Conservation (phyloP, 2,797 vertebrate genomes). For the Glossophaga mutica region DNA sequence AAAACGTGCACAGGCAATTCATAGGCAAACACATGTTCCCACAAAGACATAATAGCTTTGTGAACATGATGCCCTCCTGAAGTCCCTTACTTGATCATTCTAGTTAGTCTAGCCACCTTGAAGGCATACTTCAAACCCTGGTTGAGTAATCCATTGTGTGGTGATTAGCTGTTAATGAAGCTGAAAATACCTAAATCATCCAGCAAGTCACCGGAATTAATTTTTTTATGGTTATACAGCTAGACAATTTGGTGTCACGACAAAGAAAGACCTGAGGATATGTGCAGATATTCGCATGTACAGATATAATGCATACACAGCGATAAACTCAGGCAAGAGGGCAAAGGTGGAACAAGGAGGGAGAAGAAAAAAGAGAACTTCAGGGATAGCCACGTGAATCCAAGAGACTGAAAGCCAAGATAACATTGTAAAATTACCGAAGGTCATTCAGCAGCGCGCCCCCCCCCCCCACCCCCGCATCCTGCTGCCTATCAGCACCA, state of each 20-base stretch:
- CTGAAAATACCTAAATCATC: constrained; percentile 60
- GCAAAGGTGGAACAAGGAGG: not conserved
- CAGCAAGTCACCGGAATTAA: constrained; percentile 40
- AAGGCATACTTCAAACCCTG: constrained; percentile 53
- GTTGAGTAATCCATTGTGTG: constrained; percentile 57
- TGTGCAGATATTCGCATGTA: not conserved
- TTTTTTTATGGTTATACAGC: constrained; percentile 38
- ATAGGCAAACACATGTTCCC: constrained; percentile 22
- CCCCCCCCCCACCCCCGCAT: not conserved
- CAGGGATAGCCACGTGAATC: not conserved
- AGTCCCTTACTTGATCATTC: constrained; percentile 26
- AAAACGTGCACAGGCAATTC: constrained; percentile 59
- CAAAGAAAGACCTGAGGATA: constrained; percentile 3
- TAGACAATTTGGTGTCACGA: not conserved
- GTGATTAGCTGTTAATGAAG: constrained; percentile 62
- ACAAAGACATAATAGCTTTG: constrained; percentile 51
- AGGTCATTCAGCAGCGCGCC: not conserved
- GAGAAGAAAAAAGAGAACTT: not conserved
- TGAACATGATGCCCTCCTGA: constrained; percentile 3
- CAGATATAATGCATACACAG: not conserved
- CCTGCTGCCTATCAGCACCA: not conserved
- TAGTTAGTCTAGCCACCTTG: constrained; percentile 46
- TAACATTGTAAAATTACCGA: not conserved
- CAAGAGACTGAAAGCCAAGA: not conserved
- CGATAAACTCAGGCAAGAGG: not conserved